Evolutionary conservation across 2,888 invertebrate species (phyloP).

Genomic region (Machimus rusticus): DNA sequence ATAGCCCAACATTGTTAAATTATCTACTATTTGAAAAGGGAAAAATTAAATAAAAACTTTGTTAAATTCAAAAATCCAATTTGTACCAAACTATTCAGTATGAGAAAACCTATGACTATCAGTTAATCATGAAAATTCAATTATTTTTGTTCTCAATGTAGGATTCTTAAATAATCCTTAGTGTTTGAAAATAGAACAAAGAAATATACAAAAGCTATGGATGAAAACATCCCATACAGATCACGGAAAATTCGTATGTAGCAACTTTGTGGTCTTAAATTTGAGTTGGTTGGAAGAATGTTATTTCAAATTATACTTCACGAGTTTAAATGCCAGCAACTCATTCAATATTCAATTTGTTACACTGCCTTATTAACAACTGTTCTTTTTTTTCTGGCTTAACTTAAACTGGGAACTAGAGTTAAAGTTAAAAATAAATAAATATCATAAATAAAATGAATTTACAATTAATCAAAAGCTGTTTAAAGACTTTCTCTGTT

Average conservation of each 20-base stretch:
- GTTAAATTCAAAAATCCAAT: too few species aligned
- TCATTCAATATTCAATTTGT: slow-evolving; percentile 28
- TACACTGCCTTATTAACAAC: slow-evolving; percentile 35
- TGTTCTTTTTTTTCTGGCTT: slow-evolving; percentile 32
- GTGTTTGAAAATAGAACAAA: too few species aligned
- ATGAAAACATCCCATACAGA: too few species aligned
- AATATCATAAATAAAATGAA: background rate
- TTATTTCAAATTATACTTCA: background rate
- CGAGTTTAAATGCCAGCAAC: background rate
- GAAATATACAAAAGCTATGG: too few species aligned
- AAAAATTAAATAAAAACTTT: too few species aligned
- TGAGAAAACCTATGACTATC: too few species aligned
- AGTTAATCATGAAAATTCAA: too few species aligned
- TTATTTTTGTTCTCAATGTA: too few species aligned
- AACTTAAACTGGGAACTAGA: background rate
- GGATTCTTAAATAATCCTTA: too few species aligned
- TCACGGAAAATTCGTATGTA: background rate
- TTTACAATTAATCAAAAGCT: background rate
- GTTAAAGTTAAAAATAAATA: background rate
- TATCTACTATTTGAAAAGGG: too few species aligned
- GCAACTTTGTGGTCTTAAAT: background rate
- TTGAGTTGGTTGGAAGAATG: background rate
- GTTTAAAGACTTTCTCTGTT: background rate
- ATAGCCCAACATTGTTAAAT: too few species aligned
- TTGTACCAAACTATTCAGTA: too few species aligned